Conservation (phyloP, 2,797 vertebrate genomes). For the Myotis planiceps region DNA sequence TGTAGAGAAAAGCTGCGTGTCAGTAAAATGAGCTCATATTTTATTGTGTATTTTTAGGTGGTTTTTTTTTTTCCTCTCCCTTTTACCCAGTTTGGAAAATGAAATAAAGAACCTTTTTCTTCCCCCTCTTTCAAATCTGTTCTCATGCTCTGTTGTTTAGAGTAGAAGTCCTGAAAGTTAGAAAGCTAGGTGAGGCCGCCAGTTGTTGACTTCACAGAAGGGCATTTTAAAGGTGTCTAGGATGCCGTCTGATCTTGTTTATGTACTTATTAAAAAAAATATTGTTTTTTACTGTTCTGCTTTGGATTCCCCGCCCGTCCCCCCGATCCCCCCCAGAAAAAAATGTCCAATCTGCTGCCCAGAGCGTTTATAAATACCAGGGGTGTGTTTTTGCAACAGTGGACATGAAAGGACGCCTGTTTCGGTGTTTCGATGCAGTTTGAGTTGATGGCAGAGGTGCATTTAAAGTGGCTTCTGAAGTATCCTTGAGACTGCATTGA, state of each 20-base stretch:
- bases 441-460: background rate
- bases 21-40: constrained; percentile 21
- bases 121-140: background rate
- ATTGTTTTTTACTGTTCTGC: constrained; percentile 30
- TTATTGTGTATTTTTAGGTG: background rate
- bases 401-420: background rate
- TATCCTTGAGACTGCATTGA: background rate
- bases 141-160: background rate
- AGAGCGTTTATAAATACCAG: constrained; percentile 26
- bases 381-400: constrained; percentile 39
- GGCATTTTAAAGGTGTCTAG: background rate
- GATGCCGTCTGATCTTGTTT: constrained; percentile 13
- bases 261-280: background rate
- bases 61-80: background rate
- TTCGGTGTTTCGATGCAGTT: background rate
- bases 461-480: background rate
- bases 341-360: background rate
- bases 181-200: background rate
- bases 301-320: background rate
- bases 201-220: background rate
- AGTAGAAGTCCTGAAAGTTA: background rate
- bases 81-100: constrained; percentile 9
- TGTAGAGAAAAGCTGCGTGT: background rate
- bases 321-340: background rate
- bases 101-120: background rate